Base-by-base conservation (phyloP, 2,797 vertebrate genomes). In the Centropyge bicolor region DNA sequence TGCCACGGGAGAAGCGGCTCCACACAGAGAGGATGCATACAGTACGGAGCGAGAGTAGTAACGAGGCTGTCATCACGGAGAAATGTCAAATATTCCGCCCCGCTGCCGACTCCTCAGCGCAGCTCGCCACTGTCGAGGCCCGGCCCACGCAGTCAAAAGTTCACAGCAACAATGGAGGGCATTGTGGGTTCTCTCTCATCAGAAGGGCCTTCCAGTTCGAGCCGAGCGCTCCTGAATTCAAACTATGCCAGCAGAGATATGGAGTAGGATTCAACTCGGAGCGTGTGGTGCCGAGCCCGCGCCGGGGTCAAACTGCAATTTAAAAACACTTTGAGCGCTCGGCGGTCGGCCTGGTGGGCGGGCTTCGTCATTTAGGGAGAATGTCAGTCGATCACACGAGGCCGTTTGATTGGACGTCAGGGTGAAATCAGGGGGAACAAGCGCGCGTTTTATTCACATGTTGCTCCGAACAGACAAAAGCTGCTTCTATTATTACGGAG, bases 61-160 rank as follows among this genome's bases (percentile, higher is more conserved):
- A 89, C 81, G 45, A 86, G 86, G 81, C 73, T 77, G 92, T 92
- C 93, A 93, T 92, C 92, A 90, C 79, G 76, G 82, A 94, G 94
- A 93, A 93, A 95, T 95, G 93, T 85, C 72, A 95, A 91, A 82
- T 92, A 95, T 95, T 94, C 93, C 89, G 70, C 89, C 91, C 88
- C 88, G 82, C 91, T 90, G 91, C 91, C 85, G 91, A 86, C 91
- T 88, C 86, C 87, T 88, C 83, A 78, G 82, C 61, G 79, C 84
- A 76, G 90, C 86, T 90, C 76, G 83, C 89, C 77, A 86, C 89
- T 85, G 89, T 70, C 66, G 56, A 85, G 86, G 81, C 78, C 83
- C 82, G 20, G 89, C 91, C 93, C 88, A 93, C 91, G 86, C 94
- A 88, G 92, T 94, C 93, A 94, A 94, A 94, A 95, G 94, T 95